phyloP scores from a whole-genome alignment of 2,888 invertebrate species.

The Thymelicus sylvestris region DNA sequence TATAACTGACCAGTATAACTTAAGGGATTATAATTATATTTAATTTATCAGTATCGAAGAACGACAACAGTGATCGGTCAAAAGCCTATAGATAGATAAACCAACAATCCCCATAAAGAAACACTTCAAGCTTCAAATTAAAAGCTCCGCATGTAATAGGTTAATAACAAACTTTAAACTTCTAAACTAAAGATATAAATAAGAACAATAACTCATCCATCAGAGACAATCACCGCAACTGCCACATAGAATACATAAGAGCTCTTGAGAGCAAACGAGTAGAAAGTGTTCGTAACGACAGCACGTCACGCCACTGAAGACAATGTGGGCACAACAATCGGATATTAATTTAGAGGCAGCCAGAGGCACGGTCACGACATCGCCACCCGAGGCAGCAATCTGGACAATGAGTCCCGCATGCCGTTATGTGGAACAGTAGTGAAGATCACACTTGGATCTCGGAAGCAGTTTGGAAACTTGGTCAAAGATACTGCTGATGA shows the following conservation, averaged over 20 bases:
- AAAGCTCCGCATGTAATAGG: no score
- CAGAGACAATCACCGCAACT: neutral
- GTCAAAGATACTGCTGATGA: neutral
- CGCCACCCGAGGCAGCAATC: constrained; percentile 65
- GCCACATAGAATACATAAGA: neutral
- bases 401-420: constrained; percentile 51
- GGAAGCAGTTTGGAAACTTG: neutral
- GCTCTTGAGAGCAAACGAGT: constrained; percentile 53
- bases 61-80: no score
- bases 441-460: neutral
- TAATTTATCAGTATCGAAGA: no score
- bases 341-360: constrained; percentile 72
- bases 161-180: no score
- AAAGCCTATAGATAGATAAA: no score
- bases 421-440: constrained; percentile 54
- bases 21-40: no score
- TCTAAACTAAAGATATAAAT: no score
- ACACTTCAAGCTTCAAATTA: no score
- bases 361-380: constrained; percentile 75
- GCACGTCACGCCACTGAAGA: constrained; percentile 63
- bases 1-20: neutral
- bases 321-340: constrained; percentile 65
- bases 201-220: neutral
- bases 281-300: constrained; percentile 71
- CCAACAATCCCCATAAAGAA: no score